Evolutionary conservation across 37 sponge, comb jelly and placozoan genomes (phyloP).

Genomic region (Mnemiopsis leidyi): DNA sequence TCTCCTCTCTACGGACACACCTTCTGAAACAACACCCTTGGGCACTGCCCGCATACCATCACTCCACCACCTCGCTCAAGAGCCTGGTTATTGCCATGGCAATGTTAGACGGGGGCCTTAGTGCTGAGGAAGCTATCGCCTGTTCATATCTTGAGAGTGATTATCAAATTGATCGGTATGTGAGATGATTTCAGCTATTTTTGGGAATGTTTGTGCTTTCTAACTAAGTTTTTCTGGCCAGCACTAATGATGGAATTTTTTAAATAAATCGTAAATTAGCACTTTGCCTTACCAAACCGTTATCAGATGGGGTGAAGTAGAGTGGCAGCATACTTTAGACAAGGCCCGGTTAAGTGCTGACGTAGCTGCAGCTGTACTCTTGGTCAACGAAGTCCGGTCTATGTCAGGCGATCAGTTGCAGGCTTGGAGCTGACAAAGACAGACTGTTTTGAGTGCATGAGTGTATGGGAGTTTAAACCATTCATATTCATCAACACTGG

Average conservation of each 20-base stretch:
- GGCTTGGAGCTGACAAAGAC: background rate
- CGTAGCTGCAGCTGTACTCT: slow-evolving; percentile 5
- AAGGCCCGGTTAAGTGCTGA: slow-evolving; percentile 8
- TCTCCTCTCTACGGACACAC: background rate
- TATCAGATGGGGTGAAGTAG: slow-evolving; percentile 54
- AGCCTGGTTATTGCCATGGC: slow-evolving; percentile 16
- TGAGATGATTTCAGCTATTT: too few species aligned
- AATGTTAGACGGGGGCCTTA: slow-evolving; percentile 39
- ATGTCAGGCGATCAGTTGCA: background rate
- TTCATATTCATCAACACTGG: too few species aligned
- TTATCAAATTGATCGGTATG: slow-evolving; percentile 37
- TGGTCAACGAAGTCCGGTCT: slow-evolving; percentile 17
- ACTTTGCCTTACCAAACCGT: too few species aligned
- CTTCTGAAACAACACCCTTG: background rate
- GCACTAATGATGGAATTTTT: too few species aligned
- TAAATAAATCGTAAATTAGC: too few species aligned
- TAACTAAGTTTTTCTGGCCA: too few species aligned
- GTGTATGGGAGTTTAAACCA: too few species aligned
- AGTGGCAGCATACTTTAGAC: slow-evolving; percentile 52
- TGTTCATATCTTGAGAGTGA: slow-evolving; percentile 12
- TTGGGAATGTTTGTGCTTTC: too few species aligned
- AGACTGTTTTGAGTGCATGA: too few species aligned
- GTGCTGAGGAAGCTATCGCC: slow-evolving; percentile 53
- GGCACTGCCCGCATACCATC: slow-evolving; percentile 39
- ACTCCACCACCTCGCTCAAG: slow-evolving; percentile 27